Evolutionary conservation across 1,140 invertebrate genomes (phyloP).

Genomic region (Yoshiicerus persimilis): DNA sequence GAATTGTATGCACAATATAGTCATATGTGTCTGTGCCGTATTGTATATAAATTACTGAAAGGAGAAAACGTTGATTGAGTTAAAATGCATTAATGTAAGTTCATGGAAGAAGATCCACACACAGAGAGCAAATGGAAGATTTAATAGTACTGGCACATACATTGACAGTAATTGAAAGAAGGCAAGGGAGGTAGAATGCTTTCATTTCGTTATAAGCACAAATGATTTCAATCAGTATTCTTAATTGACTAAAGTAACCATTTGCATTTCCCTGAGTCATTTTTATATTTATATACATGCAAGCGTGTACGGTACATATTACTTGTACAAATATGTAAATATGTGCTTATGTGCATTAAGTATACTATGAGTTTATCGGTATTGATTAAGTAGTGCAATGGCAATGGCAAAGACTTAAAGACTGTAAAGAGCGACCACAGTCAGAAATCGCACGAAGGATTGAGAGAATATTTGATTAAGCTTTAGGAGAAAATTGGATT

Average conservation of each 20-base stretch:
- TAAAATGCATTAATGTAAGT: slow-evolving; percentile 1
- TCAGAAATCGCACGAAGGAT: not conserved
- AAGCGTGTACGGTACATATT: no score
- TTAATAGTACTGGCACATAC: not conserved
- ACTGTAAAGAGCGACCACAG: no score
- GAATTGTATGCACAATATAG: not conserved
- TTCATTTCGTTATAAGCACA: not conserved
- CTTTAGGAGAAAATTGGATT: not conserved
- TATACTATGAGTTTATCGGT: no score
- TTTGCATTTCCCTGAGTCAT: not conserved
- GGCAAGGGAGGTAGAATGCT: not conserved
- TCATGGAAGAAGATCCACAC: not conserved
- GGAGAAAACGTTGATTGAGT: not conserved
- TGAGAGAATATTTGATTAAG: not conserved
- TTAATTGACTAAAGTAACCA: not conserved
- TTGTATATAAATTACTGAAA: not conserved
- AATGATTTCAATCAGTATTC: slow-evolving; percentile 9
- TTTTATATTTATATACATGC: not conserved
- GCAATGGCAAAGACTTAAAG: no score
- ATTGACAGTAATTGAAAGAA: not conserved
- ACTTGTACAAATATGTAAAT: no score
- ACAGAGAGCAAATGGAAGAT: not conserved
- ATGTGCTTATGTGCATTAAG: no score
- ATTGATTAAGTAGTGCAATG: no score
- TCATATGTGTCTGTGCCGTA: not conserved